Percentiles rank a stretch among this genome's conserved stretches.
These are phyloP conservation scores for Corydoras sp. DNA, from an alignment of 2,113 vertebrate species.

Conservation along the genomic window DNA sequence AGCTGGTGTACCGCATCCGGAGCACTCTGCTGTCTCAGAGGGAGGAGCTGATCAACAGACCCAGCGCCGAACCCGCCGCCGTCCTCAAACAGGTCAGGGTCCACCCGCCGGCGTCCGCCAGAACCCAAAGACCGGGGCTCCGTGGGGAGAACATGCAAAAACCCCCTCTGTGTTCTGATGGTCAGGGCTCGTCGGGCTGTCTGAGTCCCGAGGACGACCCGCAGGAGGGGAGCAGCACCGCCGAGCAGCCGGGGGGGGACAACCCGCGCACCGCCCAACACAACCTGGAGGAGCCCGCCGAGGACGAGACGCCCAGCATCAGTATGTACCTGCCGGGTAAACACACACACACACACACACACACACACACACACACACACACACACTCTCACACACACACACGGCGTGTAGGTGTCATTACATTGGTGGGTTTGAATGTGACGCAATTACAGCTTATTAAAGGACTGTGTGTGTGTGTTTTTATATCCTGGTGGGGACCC, in stretches of 20 bases:
- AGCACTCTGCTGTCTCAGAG: constrained; percentile 63
- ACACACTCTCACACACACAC: neutral
- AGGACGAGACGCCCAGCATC: constrained; percentile 60
- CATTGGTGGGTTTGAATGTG: too few species aligned
- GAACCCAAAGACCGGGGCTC: too few species aligned
- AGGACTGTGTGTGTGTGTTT: neutral
- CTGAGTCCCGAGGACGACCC: constrained; percentile 56
- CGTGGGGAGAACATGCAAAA: too few species aligned
- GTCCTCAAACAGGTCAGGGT: constrained; percentile 64
- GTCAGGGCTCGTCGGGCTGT: constrained; percentile 48
- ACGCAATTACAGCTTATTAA: neutral
- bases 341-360: constrained; percentile 5
- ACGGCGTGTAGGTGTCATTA: neutral
- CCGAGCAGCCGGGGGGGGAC: constrained; percentile 52
- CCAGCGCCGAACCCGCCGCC: constrained; percentile 46
- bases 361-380: too few species aligned
- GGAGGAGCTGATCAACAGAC: constrained; percentile 51
- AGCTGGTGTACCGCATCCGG: constrained; percentile 69
- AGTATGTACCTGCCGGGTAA: constrained; percentile 73
- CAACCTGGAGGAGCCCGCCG: constrained; percentile 65
- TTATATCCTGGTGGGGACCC: too few species aligned
- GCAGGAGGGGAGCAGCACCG: constrained; percentile 47
- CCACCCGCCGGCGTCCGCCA: too few species aligned
- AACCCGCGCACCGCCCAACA: constrained; percentile 60
- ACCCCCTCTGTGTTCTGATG: neutral